Percentiles rank a stretch among this genome's conserved stretches.
These are phyloP conservation scores for Leuciscus idus DNA, from an alignment of 2,113 vertebrate species.

Conservation along the genomic window DNA sequence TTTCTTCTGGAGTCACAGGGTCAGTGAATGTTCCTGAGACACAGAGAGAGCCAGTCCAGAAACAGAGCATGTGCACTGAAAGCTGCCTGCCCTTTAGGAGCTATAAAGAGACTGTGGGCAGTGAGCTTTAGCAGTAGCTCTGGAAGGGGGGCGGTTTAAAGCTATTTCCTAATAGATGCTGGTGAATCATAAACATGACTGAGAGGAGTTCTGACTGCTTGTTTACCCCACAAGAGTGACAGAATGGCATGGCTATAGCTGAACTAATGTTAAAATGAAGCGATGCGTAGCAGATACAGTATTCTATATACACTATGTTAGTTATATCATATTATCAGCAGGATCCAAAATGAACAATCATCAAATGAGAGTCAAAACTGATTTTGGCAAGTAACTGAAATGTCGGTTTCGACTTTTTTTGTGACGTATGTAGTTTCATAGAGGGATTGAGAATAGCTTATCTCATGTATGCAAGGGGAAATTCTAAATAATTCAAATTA, in stretches of 20 bases:
- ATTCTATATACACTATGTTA: not conserved
- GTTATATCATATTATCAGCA: not conserved
- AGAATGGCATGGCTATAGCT: constrained; percentile 30
- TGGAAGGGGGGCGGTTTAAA: not conserved
- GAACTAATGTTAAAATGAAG: constrained; percentile 29
- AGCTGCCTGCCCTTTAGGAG: constrained; percentile 42
- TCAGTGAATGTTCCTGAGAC: constrained; percentile 83
- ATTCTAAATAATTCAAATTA: too few species aligned
- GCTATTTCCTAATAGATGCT: constrained; percentile 27
- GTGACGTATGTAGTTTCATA: too few species aligned
- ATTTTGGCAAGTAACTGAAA: not conserved
- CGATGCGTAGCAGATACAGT: not conserved
- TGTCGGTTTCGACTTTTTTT: too few species aligned
- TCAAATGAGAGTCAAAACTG: not conserved
- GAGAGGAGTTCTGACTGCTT: constrained; percentile 29
- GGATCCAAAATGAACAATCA: constrained; percentile 18
- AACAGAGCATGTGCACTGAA: constrained; percentile 47
- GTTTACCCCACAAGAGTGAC: constrained; percentile 45
- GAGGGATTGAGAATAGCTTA: too few species aligned
- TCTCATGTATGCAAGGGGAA: too few species aligned
- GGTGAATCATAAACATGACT: constrained; percentile 54
- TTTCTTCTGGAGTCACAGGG: constrained; percentile 86
- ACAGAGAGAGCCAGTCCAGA: constrained; percentile 58
- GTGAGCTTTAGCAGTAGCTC: constrained; percentile 9
- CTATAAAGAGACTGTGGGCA: constrained; percentile 2